A percentile compares a stretch with the other conserved stretches of the same genome.
Conservation (phyloP, 2,888 invertebrate genomes). For the Noctua janthe region DNA sequence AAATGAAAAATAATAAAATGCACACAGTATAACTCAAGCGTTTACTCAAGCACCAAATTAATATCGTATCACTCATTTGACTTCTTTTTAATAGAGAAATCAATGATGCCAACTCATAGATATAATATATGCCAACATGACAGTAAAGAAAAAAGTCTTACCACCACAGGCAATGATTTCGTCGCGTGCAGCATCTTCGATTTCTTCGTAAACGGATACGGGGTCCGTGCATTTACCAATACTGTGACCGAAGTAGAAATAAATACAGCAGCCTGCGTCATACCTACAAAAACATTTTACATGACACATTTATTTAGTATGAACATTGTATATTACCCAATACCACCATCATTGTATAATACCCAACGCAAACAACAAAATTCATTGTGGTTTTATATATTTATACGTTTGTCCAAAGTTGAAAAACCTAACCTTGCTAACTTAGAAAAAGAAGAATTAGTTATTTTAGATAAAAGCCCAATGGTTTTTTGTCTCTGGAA, state of each 20-base stretch:
- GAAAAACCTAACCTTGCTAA: too few relatives aligned
- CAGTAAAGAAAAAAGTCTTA: conserved; percentile 48
- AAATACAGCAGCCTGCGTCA: conserved; percentile 99
- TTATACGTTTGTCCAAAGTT: not conserved
- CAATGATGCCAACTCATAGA: conserved; percentile 6
- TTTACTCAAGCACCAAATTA: conserved; percentile 19
- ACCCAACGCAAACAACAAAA: not conserved
- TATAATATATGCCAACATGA: conserved; percentile 29
- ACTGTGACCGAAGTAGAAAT: conserved; percentile 98
- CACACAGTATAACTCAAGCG: conserved; percentile 41
- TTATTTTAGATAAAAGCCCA: not conserved
- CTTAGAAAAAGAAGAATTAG: not conserved
- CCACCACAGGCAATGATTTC: conserved; percentile 97
- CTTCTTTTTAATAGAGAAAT: conserved; percentile 5
- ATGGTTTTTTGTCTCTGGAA: not conserved
- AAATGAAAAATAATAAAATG: not conserved
- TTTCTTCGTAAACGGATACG: conserved; percentile 95
- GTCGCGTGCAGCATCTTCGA: conserved; percentile 96
- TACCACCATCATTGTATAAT: too few relatives aligned
- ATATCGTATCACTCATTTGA: conserved; percentile 39
- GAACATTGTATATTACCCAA: too few relatives aligned
- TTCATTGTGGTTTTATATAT: conserved; percentile 1
- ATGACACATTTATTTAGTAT: not conserved
- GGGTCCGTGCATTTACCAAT: conserved; percentile 92
- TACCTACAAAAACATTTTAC: conserved; percentile 87